Evolutionary conservation across 2,888 invertebrate genomes (phyloP).

Genomic region (Eupithecia exiguata): DNA sequence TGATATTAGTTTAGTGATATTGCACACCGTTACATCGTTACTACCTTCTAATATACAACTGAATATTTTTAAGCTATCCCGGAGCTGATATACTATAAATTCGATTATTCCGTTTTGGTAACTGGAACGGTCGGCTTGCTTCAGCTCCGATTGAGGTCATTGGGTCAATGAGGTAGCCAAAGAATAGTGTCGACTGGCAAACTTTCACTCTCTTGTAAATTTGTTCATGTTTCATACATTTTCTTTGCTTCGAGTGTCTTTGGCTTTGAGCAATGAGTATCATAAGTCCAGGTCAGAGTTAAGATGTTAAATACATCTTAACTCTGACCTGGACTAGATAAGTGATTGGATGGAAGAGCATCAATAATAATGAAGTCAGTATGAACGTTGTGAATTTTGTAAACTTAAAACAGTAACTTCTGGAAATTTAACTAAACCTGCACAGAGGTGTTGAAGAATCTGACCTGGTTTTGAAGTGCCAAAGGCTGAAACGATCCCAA

Average conservation of each 20-base stretch:
- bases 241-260: neutral
- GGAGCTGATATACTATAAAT: slow-evolving; percentile 47
- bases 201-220: slow-evolving; percentile 16
- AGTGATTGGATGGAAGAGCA: too few species aligned
- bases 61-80: slow-evolving; percentile 1
- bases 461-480: neutral
- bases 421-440: neutral
- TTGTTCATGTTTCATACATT: neutral
- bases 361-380: neutral
- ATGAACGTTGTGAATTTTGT: neutral
- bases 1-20: neutral
- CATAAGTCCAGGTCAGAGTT: neutral
- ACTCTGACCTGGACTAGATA: too few species aligned
- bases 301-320: too few species aligned
- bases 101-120: slow-evolving; percentile 49
- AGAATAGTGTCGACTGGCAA: slow-evolving; percentile 3
- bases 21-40: neutral
- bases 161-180: slow-evolving; percentile 50
- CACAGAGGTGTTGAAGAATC: neutral
- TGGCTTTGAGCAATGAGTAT: neutral
- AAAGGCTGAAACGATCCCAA: slow-evolving; percentile 21
- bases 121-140: slow-evolving; percentile 50
- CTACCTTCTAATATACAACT: neutral
- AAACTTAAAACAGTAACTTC: neutral
- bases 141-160: slow-evolving; percentile 57